Percentiles rank a stretch among this genome's conserved stretches.
These are phyloP conservation scores for Drosophila pseudotakahashii DNA, from an alignment of 2,888 invertebrate species.

Conservation along the genomic window DNA sequence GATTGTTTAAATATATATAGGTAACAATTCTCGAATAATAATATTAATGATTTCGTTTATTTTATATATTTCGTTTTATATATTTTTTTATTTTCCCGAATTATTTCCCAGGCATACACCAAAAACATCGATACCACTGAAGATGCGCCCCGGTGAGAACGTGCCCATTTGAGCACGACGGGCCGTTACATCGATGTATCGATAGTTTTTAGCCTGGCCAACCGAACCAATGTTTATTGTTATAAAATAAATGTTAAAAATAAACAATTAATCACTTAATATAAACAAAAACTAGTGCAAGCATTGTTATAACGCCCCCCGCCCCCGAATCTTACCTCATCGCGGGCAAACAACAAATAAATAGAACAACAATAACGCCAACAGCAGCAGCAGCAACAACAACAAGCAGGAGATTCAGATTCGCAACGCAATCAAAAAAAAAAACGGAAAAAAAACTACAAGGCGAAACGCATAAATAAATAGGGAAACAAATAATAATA, in stretches of 20 bases:
- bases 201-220: slow-evolving; percentile 10
- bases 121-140: neutral
- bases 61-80: too few relatives aligned
- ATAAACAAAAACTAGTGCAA: slow-evolving; percentile 70
- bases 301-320: slow-evolving; percentile 13
- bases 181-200: slow-evolving; percentile 2
- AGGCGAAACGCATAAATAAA: slow-evolving; percentile 55
- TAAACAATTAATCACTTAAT: slow-evolving; percentile 77
- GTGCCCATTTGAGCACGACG: neutral
- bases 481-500: slow-evolving; percentile 34
- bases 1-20: too few relatives aligned
- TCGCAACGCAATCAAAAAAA: slow-evolving; percentile 77
- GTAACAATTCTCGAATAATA: too few relatives aligned
- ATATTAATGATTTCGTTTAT: too few relatives aligned
- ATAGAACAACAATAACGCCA: slow-evolving; percentile 38
- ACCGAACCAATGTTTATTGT: slow-evolving; percentile 10
- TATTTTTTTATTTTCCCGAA: too few relatives aligned
- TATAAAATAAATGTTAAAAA: slow-evolving; percentile 72
- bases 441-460: slow-evolving; percentile 26
- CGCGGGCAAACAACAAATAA: slow-evolving; percentile 35
- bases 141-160: neutral
- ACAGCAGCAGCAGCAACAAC: slow-evolving; percentile 24
- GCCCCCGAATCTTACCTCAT: slow-evolving; percentile 1
- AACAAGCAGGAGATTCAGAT: slow-evolving; percentile 61
- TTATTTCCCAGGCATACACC: too few relatives aligned